A percentile compares a stretch with the other conserved stretches of the same genome.
These are phyloP conservation scores for Bombus confusus DNA, from an alignment of 1,140 invertebrate genomes.

Conservation along the genomic window DNA sequence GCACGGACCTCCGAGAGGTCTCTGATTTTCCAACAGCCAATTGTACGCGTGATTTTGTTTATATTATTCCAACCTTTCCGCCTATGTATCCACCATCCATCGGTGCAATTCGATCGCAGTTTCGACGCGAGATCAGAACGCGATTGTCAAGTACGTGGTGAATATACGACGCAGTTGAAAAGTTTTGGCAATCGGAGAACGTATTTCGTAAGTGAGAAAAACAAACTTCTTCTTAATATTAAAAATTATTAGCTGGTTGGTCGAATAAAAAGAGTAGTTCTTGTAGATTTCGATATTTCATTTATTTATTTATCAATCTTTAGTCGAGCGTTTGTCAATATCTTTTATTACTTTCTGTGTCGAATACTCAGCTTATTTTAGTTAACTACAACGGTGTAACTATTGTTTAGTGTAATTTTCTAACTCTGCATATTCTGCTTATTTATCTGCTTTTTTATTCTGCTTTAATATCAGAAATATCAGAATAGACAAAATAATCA, in stretches of 20 bases:
- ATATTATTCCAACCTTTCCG: conserved; percentile 5
- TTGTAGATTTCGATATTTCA: neutral
- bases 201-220: neutral
- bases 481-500: no score
- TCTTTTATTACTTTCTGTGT: no score
- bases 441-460: no score
- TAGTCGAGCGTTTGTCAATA: no score
- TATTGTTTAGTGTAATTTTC: no score
- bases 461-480: no score
- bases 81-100: neutral
- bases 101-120: conserved; percentile 18
- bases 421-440: no score
- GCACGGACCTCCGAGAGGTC: conserved; percentile 41
- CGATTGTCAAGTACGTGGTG: neutral
- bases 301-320: no score
- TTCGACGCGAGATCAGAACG: neutral
- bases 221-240: neutral
- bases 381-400: no score
- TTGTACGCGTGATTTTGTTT: conserved; percentile 47
- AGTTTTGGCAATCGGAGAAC: no score
- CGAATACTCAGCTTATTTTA: no score
- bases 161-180: neutral
- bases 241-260: neutral
- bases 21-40: conserved; percentile 45
- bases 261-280: neutral